Conservation (phyloP, 2,113 vertebrate genomes). For the Pelobates fuscus region DNA sequence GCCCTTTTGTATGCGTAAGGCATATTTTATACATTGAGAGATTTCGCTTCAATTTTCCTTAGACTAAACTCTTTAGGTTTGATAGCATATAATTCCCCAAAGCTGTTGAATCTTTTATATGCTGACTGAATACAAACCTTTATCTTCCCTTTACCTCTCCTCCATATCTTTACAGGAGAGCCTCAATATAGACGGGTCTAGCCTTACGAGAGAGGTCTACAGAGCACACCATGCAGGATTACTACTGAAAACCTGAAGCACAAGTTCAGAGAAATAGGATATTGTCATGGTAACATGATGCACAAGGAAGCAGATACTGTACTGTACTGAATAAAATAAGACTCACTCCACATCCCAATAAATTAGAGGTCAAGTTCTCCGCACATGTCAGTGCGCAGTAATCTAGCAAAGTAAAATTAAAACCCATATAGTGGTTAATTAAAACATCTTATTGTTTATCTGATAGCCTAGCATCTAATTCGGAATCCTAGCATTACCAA, state of each 20-base stretch:
- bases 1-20: no score
- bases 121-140: constrained; percentile 47
- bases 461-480: no score
- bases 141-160: constrained; percentile 47
- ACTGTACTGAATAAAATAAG: background rate
- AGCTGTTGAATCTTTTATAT: constrained; percentile 36
- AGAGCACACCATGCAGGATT: constrained; percentile 66
- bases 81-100: background rate
- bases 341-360: background rate
- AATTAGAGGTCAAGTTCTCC: no score
- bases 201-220: constrained; percentile 58
- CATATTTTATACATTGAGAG: no score
- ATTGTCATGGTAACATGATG: constrained; percentile 75
- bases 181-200: constrained; percentile 55
- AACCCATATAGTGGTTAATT: no score
- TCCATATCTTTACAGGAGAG: constrained; percentile 54
- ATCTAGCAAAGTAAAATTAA: no score
- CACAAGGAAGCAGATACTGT: constrained; percentile 56
- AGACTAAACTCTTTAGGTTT: background rate
- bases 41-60: background rate
- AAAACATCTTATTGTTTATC: no score
- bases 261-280: constrained; percentile 65
- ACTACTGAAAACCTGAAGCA: constrained; percentile 69
- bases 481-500: no score
- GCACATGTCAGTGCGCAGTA: no score